Evolutionary conservation across 2,888 invertebrate genomes (phyloP), one percentile per base, ranked within the genome.

Genomic region (Dysmachus trigonus): DNA sequence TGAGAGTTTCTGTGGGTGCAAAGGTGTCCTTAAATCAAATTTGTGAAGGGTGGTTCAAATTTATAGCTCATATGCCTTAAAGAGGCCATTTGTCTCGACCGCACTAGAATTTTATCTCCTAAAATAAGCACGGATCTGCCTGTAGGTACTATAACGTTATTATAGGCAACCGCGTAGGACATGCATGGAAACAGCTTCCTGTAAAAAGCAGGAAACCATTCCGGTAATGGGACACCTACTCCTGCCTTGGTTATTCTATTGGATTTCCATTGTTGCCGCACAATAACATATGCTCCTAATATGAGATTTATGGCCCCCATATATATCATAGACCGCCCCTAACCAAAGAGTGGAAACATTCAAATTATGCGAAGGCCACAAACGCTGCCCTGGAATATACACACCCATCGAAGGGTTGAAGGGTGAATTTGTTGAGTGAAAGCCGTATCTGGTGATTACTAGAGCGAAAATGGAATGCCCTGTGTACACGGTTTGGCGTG

Each of bases 241-340:
- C 53, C 27, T 15, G 51, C 81, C 51, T 33, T 81, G 81, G 81
- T 81, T 81, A 53, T 81, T 81, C 81, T 81, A 81, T 81, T 33
- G 81, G 53, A 81, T 53, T 81, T 30, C 81, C 53, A 81, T 81
- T 53, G 81, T 81, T 81, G 81, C 81, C 81, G 35, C 53, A 81
- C 53, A 81, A 62, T 53, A 81, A 62, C 81, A 81, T 33, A 81
- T 81, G 81, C 53, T 81, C 81, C 81, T 81, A 81, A 81, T 81
- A 62, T 33, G 53, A 53, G 53, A 81, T 81, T 81, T 81, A 81
- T 81, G 81, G 53, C 62, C 81, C 81, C 22, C 62, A 47, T 77
- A 81, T 81, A 81, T 62, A 81, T 81, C 81, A 81, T 81, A 81
- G 33, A 81, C 51, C 62, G 53, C 51, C 62, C 81, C 53, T 62